A percentile compares a stretch with the other conserved stretches of the same genome.
These are phyloP conservation scores for Cancer borealis DNA, from an alignment of 2,888 invertebrate species.

Conservation along the genomic window DNA sequence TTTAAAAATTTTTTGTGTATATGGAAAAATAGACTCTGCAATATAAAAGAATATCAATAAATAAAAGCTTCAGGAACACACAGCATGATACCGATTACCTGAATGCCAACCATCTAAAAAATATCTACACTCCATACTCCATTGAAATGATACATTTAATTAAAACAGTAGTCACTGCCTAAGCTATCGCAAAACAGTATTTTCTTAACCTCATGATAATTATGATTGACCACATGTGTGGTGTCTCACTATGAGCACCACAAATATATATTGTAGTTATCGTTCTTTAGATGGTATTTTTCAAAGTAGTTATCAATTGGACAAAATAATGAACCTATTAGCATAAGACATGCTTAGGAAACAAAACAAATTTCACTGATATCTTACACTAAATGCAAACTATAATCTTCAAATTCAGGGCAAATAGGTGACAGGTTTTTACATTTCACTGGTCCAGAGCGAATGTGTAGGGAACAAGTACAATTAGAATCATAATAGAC, in stretches of 20 bases:
- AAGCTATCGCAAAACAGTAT: neutral
- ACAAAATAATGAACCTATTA: neutral
- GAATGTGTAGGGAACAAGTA: neutral
- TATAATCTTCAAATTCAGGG: neutral
- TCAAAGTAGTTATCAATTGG: neutral
- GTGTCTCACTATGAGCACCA: neutral
- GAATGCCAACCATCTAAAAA: neutral
- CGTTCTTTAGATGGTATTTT: neutral
- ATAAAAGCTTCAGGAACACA: neutral
- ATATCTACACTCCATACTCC: neutral
- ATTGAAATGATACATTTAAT: neutral
- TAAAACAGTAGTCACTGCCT: neutral
- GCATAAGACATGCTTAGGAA: neutral
- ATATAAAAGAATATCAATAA: neutral
- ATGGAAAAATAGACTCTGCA: slow-evolving; percentile 16
- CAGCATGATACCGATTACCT: slow-evolving; percentile 23
- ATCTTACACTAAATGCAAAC: neutral
- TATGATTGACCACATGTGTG: neutral
- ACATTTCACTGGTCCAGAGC: neutral
- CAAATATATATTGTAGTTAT: neutral
- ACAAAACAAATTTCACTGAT: neutral
- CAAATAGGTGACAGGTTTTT: neutral
- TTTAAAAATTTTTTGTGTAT: neutral
- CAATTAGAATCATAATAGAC: neutral
- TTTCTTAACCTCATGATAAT: neutral